Percentiles rank a stretch among this genome's conserved stretches.
Conservation (phyloP, 2,888 invertebrate species). For the Rhingia campestris region DNA sequence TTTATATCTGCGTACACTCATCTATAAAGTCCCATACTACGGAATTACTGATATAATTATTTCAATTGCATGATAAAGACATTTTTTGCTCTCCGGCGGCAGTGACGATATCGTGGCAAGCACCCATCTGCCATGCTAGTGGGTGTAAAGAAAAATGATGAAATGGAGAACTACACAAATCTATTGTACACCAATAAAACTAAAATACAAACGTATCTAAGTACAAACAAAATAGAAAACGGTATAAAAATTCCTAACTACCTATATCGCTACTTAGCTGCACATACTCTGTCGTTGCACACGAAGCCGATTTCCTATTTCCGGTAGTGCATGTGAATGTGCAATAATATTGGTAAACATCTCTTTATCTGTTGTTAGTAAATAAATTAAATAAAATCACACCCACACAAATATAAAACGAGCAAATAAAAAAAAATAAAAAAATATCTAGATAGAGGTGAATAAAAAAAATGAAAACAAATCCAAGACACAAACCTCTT, state of each 20-base stretch:
- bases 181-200: constrained; percentile 63
- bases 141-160: constrained; percentile 13
- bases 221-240: constrained; percentile 22
- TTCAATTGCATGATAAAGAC: constrained; percentile 72
- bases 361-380: constrained; percentile 44
- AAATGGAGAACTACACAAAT: constrained; percentile 41
- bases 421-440: constrained; percentile 11
- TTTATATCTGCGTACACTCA: neutral
- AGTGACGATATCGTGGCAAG: constrained; percentile 33
- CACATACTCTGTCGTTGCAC: constrained; percentile 62
- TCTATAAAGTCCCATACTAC: constrained; percentile 28
- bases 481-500: constrained; percentile 80
- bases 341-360: constrained; percentile 6
- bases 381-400: constrained; percentile 12
- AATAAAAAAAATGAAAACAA: constrained; percentile 37
- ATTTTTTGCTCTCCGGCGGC: constrained; percentile 35
- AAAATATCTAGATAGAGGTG: constrained; percentile 15
- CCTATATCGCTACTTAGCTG: neutral
- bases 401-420: constrained; percentile 24
- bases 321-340: constrained; percentile 42
- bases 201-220: constrained; percentile 9
- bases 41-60: constrained; percentile 63
- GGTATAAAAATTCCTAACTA: neutral
- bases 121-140: neutral
- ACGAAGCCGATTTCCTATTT: constrained; percentile 68